Base-by-base conservation (phyloP, 1,140 invertebrate genomes). In the Meloidogyne chitwoodi region DNA sequence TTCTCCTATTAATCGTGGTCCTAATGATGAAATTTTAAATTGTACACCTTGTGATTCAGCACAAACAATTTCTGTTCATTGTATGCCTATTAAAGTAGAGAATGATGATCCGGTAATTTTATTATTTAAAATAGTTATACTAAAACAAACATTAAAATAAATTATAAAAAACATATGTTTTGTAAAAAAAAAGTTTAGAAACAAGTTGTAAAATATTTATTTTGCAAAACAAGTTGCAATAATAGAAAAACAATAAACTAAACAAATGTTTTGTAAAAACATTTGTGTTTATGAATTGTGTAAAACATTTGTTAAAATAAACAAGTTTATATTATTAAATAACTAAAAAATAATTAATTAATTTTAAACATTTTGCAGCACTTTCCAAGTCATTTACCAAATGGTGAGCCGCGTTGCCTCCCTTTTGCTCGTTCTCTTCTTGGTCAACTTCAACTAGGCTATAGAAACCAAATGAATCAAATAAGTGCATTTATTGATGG, bases 391-490 rank as follows among this genome's bases (percentile, higher is more conserved):
- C 77, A 80, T 34, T 83, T 80, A 65, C 76, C 81, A 22, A 79
- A 82, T 34, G 80, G 80, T 8, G 80, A 81, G 12, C 77, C 80
- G 5, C 73, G 79, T 74, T 96, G 94, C 85, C 92, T 96, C 85
- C 93, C 94, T 6, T 95, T 94, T 83, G 95, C 95, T 91, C 91
- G 94, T 85, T 95, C 93, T 31, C 88, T 95, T 69, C 92, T 93
- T 3, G 94, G 93, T 29, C 93, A 95, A 86, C 91, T 93, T 79
- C 90, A 91, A 65, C 88, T 95, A 38, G 84, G 84, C 19, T 86
- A 79, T 41, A 63, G 81, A 34, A 78, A 77, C 68, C 80, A 76
- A 34, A 83, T 90, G 27, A 92, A 92, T 11, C 90, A 90, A 19
- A 92, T 94, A 0, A 94, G 93, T 12, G 90, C 92, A 3, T 94